These are phyloP conservation scores for Eumerus sabulonum DNA, from an alignment of 2,888 invertebrate genomes.

Conservation along the genomic window DNA sequence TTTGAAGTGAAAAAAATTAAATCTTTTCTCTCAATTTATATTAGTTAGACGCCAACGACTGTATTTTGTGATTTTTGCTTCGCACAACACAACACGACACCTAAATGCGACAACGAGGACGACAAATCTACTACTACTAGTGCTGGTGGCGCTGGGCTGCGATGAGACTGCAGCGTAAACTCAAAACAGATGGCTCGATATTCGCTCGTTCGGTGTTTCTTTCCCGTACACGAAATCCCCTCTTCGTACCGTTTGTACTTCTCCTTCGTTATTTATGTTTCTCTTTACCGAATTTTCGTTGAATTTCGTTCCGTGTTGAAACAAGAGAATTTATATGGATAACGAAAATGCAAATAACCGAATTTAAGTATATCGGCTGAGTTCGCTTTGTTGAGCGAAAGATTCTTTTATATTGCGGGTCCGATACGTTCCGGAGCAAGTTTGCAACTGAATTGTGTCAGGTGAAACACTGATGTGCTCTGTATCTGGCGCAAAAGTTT, in stretches of 20 bases:
- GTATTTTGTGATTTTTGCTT: not conserved
- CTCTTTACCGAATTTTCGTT: conserved; percentile 28
- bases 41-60: conserved; percentile 15
- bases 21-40: conserved; percentile 28
- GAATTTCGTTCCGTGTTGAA: conserved; percentile 21
- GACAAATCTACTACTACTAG: conserved; percentile 22
- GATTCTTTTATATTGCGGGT: conserved; percentile 64
- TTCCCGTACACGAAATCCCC: conserved; percentile 51
- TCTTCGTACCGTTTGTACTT: conserved; percentile 27
- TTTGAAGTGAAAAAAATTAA: conserved; percentile 45
- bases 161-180: conserved; percentile 4
- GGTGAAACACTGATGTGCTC: conserved; percentile 65
- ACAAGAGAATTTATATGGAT: no score
- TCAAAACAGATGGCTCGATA: conserved; percentile 65
- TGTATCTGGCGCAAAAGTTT: conserved; percentile 78
- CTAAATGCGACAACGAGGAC: conserved; percentile 48
- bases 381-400: conserved; percentile 6
- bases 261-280: conserved; percentile 2
- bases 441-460: conserved; percentile 74
- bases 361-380: conserved; percentile 6
- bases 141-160: conserved; percentile 10
- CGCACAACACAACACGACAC: conserved; percentile 23
- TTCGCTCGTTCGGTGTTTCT: no score
- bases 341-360: no score
- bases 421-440: conserved; percentile 75